Conservation (phyloP, 2,888 invertebrate genomes). For the Resseliella maxima region DNA sequence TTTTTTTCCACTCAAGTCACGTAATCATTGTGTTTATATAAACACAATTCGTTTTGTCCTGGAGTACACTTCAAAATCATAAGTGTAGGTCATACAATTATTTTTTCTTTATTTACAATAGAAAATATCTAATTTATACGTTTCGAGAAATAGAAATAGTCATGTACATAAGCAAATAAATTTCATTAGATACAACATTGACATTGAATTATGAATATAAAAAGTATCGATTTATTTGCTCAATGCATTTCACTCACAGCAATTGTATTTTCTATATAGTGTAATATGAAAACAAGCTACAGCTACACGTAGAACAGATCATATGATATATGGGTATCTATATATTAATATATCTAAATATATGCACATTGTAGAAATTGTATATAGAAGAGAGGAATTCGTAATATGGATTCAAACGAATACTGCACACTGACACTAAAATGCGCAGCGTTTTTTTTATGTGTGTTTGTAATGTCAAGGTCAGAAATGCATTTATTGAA, state of each 20-base stretch:
- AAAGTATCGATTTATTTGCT: not conserved
- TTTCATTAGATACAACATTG: not conserved
- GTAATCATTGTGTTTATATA: conserved; percentile 19
- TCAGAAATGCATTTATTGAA: conserved; percentile 24
- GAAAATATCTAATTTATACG: too few relatives aligned
- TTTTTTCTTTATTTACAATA: too few relatives aligned
- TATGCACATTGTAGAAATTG: not conserved
- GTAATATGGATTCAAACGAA: not conserved
- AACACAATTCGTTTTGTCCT: not conserved
- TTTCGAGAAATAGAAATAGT: too few relatives aligned
- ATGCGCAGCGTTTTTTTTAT: not conserved
- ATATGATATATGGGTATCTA: not conserved
- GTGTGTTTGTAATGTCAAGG: conserved; percentile 48
- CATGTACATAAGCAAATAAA: too few relatives aligned
- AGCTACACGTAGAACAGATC: too few relatives aligned
- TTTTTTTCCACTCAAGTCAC: not conserved
- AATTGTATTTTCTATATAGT: not conserved
- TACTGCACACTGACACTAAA: not conserved
- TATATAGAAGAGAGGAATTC: not conserved
- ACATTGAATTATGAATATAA: not conserved
- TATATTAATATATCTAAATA: not conserved
- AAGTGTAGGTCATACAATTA: too few relatives aligned
- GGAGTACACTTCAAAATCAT: too few relatives aligned
- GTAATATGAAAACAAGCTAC: too few relatives aligned
- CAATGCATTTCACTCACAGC: not conserved